A percentile compares a stretch with the other conserved stretches of the same genome.
Conservation (phyloP, 2,888 invertebrate genomes). For the Thalpophila matura region DNA sequence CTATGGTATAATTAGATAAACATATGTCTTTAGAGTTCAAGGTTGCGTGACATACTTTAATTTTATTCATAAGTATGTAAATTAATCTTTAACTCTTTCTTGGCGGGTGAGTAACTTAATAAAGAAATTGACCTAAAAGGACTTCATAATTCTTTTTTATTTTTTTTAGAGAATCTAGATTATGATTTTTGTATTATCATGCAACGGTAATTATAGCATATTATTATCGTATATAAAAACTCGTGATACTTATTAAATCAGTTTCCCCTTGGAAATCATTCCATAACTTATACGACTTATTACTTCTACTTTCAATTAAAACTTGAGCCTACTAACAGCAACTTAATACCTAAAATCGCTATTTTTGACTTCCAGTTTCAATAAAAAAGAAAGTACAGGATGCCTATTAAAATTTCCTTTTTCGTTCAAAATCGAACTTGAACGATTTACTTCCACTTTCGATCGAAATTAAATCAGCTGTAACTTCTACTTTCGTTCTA, state of each 20-base stretch:
- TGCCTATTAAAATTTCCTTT: slow-evolving; percentile 9
- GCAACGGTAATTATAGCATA: too few relatives aligned
- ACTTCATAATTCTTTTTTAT: too few relatives aligned
- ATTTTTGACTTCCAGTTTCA: slow-evolving; percentile 9
- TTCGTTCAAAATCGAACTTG: not conserved
- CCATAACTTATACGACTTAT: not conserved
- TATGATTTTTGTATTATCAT: not conserved
- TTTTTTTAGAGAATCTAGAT: not conserved
- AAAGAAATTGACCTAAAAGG: not conserved
- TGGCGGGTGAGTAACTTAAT: not conserved
- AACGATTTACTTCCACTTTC: slow-evolving; percentile 19
- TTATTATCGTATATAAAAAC: not conserved
- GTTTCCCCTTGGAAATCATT: slow-evolving; percentile 22
- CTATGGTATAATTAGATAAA: slow-evolving; percentile 8
- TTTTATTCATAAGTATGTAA: slow-evolving; percentile 29
- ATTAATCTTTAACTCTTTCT: slow-evolving; percentile 20
- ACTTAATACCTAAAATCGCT: not conserved
- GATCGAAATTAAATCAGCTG: not conserved
- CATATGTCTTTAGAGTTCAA: slow-evolving; percentile 39
- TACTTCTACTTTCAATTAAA: slow-evolving; percentile 26
- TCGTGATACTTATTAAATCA: not conserved
- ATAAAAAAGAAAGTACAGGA: slow-evolving; percentile 31
- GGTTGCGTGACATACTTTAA: slow-evolving; percentile 8
- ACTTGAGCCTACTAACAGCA: not conserved
- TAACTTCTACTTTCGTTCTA: not conserved